These are phyloP conservation scores for Borostomias antarcticus DNA, from an alignment of 2,797 vertebrate genomes.

Conservation along the genomic window DNA sequence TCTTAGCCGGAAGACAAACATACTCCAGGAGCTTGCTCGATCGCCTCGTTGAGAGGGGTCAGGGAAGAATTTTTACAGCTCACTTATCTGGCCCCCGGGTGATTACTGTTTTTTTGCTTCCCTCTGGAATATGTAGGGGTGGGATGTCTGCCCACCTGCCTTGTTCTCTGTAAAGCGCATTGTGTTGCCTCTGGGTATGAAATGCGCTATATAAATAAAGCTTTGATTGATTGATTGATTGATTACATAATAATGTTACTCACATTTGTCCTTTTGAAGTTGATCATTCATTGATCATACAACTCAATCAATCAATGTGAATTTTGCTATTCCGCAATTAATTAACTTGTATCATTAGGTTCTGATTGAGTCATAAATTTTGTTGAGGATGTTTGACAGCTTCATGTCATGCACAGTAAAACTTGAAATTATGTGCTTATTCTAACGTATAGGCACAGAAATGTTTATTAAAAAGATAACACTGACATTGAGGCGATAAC, in stretches of 20 bases:
- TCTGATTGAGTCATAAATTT: constrained; percentile 65
- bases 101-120: too few relatives aligned
- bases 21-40: too few relatives aligned
- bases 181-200: too few relatives aligned
- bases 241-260: not conserved
- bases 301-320: constrained; percentile 48
- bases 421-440: constrained; percentile 57
- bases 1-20: too few relatives aligned
- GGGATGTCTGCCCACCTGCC: too few relatives aligned
- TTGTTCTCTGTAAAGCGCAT: too few relatives aligned
- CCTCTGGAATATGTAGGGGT: too few relatives aligned
- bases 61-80: too few relatives aligned
- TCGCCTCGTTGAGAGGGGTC: too few relatives aligned
- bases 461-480: constrained; percentile 15
- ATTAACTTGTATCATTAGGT: constrained; percentile 64
- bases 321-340: constrained; percentile 58
- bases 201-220: too few relatives aligned
- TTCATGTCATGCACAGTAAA: constrained; percentile 67
- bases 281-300: not conserved
- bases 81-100: too few relatives aligned
- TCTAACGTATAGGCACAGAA: constrained; percentile 14
- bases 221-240: too few relatives aligned
- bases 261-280: not conserved
- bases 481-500: constrained; percentile 34
- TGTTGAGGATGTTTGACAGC: constrained; percentile 60